A percentile compares a stretch with the other conserved stretches of the same genome.
These are phyloP conservation scores for Nannobrachium achirus DNA, from an alignment of 2,113 vertebrate genomes.

Conservation along the genomic window DNA sequence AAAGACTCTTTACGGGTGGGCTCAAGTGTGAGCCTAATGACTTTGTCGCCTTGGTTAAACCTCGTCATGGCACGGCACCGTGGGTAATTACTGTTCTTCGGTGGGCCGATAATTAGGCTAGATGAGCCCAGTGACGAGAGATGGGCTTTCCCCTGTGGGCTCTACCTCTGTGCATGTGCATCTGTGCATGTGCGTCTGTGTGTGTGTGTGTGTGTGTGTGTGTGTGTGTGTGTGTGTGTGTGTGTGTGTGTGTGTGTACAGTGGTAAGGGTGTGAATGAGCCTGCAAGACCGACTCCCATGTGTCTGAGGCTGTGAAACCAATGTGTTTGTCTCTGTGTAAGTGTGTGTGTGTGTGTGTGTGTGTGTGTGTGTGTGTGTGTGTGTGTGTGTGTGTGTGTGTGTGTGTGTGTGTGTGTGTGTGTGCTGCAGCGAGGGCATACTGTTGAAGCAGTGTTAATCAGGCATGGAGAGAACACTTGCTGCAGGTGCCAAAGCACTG, in stretches of 20 bases:
- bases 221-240: slow-evolving; percentile 46
- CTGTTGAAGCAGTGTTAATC: slow-evolving; percentile 57
- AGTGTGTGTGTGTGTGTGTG: not conserved
- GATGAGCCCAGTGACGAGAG: slow-evolving; percentile 71
- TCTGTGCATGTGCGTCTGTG: slow-evolving; percentile 32
- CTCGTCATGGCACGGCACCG: slow-evolving; percentile 69
- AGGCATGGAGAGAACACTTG: slow-evolving; percentile 56
- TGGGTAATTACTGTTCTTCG: slow-evolving; percentile 80
- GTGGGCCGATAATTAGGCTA: slow-evolving; percentile 75
- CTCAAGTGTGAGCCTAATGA: slow-evolving; percentile 75
- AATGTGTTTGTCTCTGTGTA: not conserved
- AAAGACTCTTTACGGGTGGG: slow-evolving; percentile 68
- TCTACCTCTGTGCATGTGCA: slow-evolving; percentile 10
- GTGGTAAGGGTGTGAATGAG: slow-evolving; percentile 29
- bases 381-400: slow-evolving; percentile 12
- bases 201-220: slow-evolving; percentile 52
- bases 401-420: not conserved
- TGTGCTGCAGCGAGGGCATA: slow-evolving; percentile 16
- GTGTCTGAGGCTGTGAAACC: not conserved
- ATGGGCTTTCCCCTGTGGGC: slow-evolving; percentile 73
- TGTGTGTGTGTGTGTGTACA: not conserved
- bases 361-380: slow-evolving; percentile 25
- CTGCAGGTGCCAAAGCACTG: slow-evolving; percentile 66
- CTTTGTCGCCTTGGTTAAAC: slow-evolving; percentile 80
- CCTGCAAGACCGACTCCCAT: not conserved